Conservation (phyloP, 2,888 invertebrate genomes). For the Dolomedes plantarius region DNA sequence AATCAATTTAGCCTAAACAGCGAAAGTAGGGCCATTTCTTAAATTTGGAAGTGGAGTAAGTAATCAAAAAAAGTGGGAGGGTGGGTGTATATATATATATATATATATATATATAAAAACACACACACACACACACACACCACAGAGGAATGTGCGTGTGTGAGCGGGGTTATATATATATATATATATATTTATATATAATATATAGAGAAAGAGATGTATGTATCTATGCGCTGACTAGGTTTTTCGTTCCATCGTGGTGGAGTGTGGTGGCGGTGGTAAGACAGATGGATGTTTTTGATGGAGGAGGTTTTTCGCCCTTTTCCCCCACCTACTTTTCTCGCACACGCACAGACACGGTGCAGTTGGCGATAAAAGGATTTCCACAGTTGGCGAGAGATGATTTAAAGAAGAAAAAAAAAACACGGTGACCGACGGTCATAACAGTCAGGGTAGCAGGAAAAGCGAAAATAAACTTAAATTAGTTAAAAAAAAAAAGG, state of each 20-base stretch:
- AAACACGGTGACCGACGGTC: too few species aligned
- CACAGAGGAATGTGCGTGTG: not conserved
- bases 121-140: not conserved
- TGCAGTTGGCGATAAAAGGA: not conserved
- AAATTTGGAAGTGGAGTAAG: constrained; percentile 56
- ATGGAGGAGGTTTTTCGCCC: constrained; percentile 40
- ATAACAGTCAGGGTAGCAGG: too few species aligned
- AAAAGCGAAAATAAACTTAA: too few species aligned
- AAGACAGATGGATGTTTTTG: constrained; percentile 66
- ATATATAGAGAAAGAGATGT: not conserved
- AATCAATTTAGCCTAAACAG: constrained; percentile 58
- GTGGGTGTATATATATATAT: not conserved
- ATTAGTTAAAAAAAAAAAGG: too few species aligned
- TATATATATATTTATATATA: too few species aligned
- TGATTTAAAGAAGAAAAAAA: too few species aligned
- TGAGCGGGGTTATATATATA: not conserved
- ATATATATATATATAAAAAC: not conserved
- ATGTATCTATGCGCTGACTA: not conserved
- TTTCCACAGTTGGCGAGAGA: constrained; percentile 11
- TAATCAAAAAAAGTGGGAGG: constrained; percentile 65
- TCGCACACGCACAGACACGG: not conserved
- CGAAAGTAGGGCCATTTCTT: constrained; percentile 51
- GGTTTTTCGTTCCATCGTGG: constrained; percentile 7
- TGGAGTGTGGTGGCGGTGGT: constrained; percentile 21
- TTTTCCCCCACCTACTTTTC: constrained; percentile 29